Conservation (phyloP, 2,888 invertebrate genomes). For the Zygogramma bicolorata region DNA sequence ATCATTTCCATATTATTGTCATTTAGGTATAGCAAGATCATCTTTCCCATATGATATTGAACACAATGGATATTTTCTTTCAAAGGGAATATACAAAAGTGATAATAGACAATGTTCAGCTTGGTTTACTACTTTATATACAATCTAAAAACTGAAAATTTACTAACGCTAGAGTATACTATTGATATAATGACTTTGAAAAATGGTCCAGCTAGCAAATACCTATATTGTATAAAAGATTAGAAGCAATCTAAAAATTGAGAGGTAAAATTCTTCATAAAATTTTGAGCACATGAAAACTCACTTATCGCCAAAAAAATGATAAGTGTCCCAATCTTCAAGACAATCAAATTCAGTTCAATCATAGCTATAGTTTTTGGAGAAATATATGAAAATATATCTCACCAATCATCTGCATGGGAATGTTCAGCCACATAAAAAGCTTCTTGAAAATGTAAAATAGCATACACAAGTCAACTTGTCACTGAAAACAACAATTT, state of each 20-base stretch:
- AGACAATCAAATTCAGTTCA: background rate
- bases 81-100: background rate
- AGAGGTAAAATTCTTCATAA: too few species aligned
- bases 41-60: background rate
- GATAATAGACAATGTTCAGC: background rate
- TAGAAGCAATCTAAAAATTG: background rate
- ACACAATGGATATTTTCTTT: background rate
- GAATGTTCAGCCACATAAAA: too few species aligned
- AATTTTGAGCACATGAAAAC: background rate
- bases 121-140: background rate
- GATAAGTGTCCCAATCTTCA: background rate
- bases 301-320: background rate
- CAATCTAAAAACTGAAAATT: background rate
- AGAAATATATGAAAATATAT: too few species aligned
- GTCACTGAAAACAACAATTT: too few species aligned
- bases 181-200: background rate
- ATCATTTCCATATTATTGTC: too few species aligned
- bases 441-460: too few species aligned
- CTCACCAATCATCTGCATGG: too few species aligned
- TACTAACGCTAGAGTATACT: background rate
- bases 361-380: too few species aligned
- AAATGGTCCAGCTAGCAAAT: background rate
- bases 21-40: too few species aligned
- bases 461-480: too few species aligned
- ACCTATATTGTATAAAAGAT: background rate